These are phyloP conservation scores for Euwallacea similis DNA, from an alignment of 1,140 invertebrate species.

Conservation along the genomic window DNA sequence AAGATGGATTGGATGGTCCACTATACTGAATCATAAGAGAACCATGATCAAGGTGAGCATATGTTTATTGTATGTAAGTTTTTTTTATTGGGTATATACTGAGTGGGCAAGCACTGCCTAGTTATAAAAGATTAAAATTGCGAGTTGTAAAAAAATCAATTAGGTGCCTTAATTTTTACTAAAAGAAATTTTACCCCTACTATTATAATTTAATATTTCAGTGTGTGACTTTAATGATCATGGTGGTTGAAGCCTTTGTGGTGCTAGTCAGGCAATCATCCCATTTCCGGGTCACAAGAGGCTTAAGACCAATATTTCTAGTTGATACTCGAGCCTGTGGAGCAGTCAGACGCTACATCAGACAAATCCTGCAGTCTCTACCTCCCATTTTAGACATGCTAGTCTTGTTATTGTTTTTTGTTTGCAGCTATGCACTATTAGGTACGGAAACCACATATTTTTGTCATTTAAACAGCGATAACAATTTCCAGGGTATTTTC, in stretches of 20 bases:
- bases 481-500: constrained; percentile 67
- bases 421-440: constrained; percentile 79
- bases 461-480: neutral
- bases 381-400: constrained; percentile 91
- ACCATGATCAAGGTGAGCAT: constrained; percentile 75
- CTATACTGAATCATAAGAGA: constrained; percentile 72
- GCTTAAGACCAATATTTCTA: constrained; percentile 86
- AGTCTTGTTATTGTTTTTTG: constrained; percentile 81
- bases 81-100: neutral
- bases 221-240: constrained; percentile 76
- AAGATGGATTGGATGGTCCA: constrained; percentile 82
- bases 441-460: constrained; percentile 8
- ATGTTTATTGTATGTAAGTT: neutral
- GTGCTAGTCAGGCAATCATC: constrained; percentile 80
- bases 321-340: constrained; percentile 85
- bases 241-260: constrained; percentile 82
- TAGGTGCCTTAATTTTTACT: too few relatives aligned
- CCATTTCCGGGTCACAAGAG: constrained; percentile 85
- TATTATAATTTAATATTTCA: constrained; percentile 54
- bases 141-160: too few relatives aligned
- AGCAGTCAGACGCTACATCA: constrained; percentile 70
- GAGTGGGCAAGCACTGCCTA: neutral
- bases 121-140: too few relatives aligned
- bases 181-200: neutral
- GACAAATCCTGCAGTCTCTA: constrained; percentile 80